phyloP scores from a whole-genome alignment of 1,140 invertebrate genomes.

The Lepidostoma basale region DNA sequence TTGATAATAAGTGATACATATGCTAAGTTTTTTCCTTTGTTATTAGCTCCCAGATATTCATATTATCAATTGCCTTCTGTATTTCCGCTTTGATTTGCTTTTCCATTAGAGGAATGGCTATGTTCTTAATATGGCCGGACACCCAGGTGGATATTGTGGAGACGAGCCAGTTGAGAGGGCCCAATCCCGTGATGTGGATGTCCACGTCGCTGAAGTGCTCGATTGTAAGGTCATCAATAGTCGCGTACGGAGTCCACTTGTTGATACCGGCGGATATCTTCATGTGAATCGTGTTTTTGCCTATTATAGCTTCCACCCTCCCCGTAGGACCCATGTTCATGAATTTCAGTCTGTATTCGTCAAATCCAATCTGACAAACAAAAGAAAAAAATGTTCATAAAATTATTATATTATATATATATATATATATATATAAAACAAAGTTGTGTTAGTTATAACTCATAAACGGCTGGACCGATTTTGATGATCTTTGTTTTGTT shows the following conservation, averaged over 20 bases:
- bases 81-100: conserved; percentile 43
- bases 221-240: conserved; percentile 45
- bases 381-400: neutral
- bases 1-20: too few species aligned
- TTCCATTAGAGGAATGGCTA: conserved; percentile 44
- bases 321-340: conserved; percentile 46
- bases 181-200: conserved; percentile 45
- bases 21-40: conserved; percentile 19
- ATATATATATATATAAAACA: too few species aligned
- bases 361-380: conserved; percentile 44
- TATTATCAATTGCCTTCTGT: conserved; percentile 42
- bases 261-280: conserved; percentile 44
- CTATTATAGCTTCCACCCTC: conserved; percentile 43
- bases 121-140: conserved; percentile 42
- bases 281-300: conserved; percentile 44
- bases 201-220: conserved; percentile 44
- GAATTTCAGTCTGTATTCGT: conserved; percentile 45
- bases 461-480: too few species aligned
- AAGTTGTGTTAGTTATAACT: too few species aligned
- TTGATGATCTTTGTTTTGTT: too few species aligned
- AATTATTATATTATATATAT: too few species aligned
- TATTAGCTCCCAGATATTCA: conserved; percentile 44
- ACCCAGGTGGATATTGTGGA: conserved; percentile 47
- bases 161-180: conserved; percentile 46
- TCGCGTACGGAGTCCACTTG: conserved; percentile 40